Base-by-base conservation (phyloP, 2,888 invertebrate species). In the Thera britannica region DNA sequence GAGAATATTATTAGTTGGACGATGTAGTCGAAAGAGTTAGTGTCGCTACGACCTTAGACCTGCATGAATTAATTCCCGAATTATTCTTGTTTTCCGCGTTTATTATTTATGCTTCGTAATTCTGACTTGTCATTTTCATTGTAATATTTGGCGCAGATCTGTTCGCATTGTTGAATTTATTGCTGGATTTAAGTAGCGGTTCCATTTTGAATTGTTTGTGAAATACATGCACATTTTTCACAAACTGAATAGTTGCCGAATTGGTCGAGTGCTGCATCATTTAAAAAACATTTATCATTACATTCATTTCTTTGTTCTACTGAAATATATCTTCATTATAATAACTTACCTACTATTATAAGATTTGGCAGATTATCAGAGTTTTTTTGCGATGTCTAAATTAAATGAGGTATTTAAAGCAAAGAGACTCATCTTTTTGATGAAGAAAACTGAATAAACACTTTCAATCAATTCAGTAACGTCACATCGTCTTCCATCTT, bases 1-100 rank as follows among this genome's bases (percentile, higher is more conserved):
- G 88, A 78, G 90, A 86, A 87, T 93, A 93, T 93, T 93, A 93
- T 93, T 93, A 93, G 93, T 90, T 93, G 93, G 93, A 92, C 92
- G 93, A 89, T 90, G 92, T 93, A 93, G 90, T 77, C 93, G 91
- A 92, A 88, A 92, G 90, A 88, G 91, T 86, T 88, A 61, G 90
- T 90, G 92, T 90, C 88, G 84, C 83, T 80, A 83, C 78, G 86
- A 84, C 86, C 85, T 88, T 88, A 88, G 44, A 46, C 44, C 44
- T 83, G 82, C 86, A 84, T 83, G 79, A 86, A 86, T 72, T 88
- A 84, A 85, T 85, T 79, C 76, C 76, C 75, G 77, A 83, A 84
- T 86, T 75, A 85, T 87, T 80, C 76, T 75, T 79, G 77, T 83
- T 80, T 87, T 84, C 83, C 79, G 82, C 72, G 73, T 85, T 81